Evolutionary conservation across 2,113 vertebrate species (phyloP), one percentile per base, ranked within the genome.

Genomic region (Hucho hucho): DNA sequence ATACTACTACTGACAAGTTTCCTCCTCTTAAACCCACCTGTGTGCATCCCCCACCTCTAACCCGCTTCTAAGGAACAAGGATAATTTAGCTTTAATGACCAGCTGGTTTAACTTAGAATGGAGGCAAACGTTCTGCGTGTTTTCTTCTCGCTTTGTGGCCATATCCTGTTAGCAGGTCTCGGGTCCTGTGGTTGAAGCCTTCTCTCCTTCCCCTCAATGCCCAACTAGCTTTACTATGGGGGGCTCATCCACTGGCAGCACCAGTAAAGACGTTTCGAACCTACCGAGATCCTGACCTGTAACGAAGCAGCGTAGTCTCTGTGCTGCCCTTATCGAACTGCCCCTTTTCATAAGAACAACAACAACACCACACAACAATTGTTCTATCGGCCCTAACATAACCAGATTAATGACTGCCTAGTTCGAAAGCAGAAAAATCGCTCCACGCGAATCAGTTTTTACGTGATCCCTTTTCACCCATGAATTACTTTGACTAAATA

Each of bases 401-500:
- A 75, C 68, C 73, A 64, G 74, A 63, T 32, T n/a, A 78, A 56
- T 72, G 37, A 56, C 70, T 25, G 46, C 64, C 66, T 67, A 75
- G 74, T 69, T 58, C 80, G 73, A 67, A 81, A 79, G 75, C 78
- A 76, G 81, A 69, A 61, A 83, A 75, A 75, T 74, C 53, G 79
- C 69, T 86, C 78, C 81, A 56, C 6, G 20, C 81, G 73, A 26
- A 64, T 80, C 75, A 78, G 79, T 73, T 47, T 91, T 90, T 84
- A 91, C 94, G 90, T 92, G 89, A 87, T 84, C 81, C 69, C 94
- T 95, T 93, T 85, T 94, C 90, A 61, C n/a, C 58, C 91, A 94
- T 90, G 87, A 86, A 79, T 95, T 95, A 82, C 93, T 95, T 94
- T 94, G 90, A 93, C 93, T 90, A 95, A 95, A 92, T 98, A 98